phyloP scores from a whole-genome alignment of 2,888 invertebrate species.

The Xestia ashworthii region DNA sequence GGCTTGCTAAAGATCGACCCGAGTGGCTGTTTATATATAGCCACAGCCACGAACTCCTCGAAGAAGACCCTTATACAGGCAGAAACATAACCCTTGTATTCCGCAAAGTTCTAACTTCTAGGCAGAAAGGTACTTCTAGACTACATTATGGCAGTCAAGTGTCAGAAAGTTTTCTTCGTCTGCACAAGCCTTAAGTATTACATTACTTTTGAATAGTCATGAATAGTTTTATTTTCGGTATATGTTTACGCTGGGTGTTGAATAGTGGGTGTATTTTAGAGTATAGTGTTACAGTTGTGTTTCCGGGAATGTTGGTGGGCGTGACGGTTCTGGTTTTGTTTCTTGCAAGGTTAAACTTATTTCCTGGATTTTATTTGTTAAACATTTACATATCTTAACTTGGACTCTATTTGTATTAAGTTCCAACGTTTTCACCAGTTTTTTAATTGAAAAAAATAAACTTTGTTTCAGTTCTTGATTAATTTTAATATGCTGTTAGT shows the following conservation, averaged over 20 bases:
- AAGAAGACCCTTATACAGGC: neutral
- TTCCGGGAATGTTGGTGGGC: conserved; percentile 18
- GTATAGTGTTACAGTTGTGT: conserved; percentile 3
- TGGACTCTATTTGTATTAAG: neutral
- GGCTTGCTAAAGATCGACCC: no score
- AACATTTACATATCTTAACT: neutral
- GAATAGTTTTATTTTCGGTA: conserved; percentile 28
- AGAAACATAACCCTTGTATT: no score
- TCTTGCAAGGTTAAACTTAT: conserved; percentile 10
- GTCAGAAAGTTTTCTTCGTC: neutral
- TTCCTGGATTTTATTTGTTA: neutral
- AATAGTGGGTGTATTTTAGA: conserved; percentile 3
- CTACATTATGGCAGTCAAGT: no score
- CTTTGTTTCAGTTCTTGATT: no score
- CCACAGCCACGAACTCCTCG: no score
- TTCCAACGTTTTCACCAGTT: no score
- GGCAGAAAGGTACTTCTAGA: no score
- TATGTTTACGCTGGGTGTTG: conserved; percentile 5
- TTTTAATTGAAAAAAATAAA: no score
- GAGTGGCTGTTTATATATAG: no score
- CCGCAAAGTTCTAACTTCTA: no score
- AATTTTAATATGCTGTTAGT: no score
- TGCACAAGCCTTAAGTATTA: conserved; percentile 14
- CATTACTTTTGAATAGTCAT: conserved; percentile 39
- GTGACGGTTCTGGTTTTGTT: conserved; percentile 12